Evolutionary conservation across 64 coral and sea anemone species (phyloP).

Genomic region (Pachyseris speciosa): DNA sequence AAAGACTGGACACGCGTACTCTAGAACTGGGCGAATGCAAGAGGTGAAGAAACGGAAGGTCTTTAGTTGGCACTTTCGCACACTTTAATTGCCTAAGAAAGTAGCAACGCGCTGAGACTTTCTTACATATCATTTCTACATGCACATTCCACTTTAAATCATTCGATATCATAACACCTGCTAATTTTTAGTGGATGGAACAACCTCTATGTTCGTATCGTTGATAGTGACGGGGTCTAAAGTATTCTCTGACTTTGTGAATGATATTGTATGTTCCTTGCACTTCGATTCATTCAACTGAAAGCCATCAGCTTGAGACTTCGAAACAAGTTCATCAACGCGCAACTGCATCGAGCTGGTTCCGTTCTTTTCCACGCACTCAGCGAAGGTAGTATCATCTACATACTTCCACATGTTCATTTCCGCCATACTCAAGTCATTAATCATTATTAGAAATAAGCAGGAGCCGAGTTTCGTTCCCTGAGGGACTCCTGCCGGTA

Average conservation of each 20-base stretch:
- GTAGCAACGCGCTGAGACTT: background rate
- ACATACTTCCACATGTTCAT: background rate
- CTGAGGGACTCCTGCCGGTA: slow-evolving; percentile 16
- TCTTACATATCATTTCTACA: background rate
- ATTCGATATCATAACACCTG: slow-evolving; percentile 1
- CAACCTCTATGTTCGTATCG: background rate
- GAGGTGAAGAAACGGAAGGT: no score
- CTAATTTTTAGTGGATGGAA: background rate
- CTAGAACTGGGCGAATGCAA: no score
- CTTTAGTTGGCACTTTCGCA: no score
- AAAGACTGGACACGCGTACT: no score
- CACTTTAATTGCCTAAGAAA: background rate
- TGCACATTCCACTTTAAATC: slow-evolving; percentile 12
- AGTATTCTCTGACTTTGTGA: background rate
- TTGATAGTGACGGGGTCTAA: slow-evolving; percentile 31
- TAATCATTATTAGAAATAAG: slow-evolving; percentile 24
- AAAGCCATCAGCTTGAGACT: slow-evolving; percentile 3
- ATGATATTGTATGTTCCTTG: slow-evolving; percentile 25
- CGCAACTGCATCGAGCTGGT: background rate
- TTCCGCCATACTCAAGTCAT: background rate
- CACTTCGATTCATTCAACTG: slow-evolving; percentile 38
- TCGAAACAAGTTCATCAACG: slow-evolving; percentile 1
- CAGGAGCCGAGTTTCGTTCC: slow-evolving; percentile 38
- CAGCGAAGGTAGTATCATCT: slow-evolving; percentile 7
- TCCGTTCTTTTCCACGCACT: background rate